phyloP scores from a whole-genome alignment of 2,113 vertebrate genomes.

The Carollia perspicillata region DNA sequence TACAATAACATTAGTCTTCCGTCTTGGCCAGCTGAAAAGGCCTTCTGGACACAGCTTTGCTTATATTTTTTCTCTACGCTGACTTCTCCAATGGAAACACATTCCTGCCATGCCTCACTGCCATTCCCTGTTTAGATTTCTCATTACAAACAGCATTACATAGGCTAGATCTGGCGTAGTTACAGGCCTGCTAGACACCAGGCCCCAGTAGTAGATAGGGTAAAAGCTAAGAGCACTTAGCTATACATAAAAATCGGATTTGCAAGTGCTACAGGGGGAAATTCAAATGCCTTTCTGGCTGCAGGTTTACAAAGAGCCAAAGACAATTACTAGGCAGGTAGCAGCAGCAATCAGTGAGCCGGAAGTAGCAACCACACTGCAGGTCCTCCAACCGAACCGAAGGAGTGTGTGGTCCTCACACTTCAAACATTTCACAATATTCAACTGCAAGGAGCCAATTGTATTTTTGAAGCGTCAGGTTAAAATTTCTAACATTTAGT shows the following conservation, averaged over 20 bases:
- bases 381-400: background rate
- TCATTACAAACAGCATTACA: conserved; percentile 96
- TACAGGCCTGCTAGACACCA: conserved; percentile 77
- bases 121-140: conserved; percentile 98
- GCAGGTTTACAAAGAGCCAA: conserved; percentile 35
- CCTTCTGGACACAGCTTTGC: conserved; percentile 92
- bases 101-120: conserved; percentile 98
- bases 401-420: background rate
- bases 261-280: conserved; percentile 57
- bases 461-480: background rate
- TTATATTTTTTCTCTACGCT: conserved; percentile 87
- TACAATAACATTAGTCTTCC: conserved; percentile 99
- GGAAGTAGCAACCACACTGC: background rate
- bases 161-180: conserved; percentile 83
- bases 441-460: background rate
- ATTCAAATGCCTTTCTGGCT: conserved; percentile 63
- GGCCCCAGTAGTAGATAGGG: conserved; percentile 72
- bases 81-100: conserved; percentile 97
- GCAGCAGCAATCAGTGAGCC: background rate
- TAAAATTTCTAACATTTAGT: background rate
- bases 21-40: conserved; percentile 87
- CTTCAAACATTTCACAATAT: background rate
- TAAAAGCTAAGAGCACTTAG: conserved; percentile 59
- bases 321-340: conserved; percentile 55
- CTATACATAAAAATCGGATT: conserved; percentile 69